Evolutionary conservation across 92 coral and sea anemone genomes (phyloP).

Genomic region (Phenganax marumi): DNA sequence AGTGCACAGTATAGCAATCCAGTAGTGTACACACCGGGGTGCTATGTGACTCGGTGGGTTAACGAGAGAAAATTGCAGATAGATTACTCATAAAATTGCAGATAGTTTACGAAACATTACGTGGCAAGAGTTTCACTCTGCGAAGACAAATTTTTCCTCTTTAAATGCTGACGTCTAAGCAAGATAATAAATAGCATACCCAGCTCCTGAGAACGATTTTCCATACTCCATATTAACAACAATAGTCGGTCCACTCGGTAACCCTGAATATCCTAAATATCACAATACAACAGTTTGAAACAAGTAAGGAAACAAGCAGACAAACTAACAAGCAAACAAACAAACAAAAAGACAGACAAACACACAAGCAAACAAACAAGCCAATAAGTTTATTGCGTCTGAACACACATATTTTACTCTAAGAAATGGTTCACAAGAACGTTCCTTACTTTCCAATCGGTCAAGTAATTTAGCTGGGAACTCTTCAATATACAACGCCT

Average conservation of each 20-base stretch:
- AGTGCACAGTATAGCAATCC: too few species aligned
- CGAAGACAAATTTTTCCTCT: too few species aligned
- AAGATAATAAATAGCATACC: constrained; percentile 51
- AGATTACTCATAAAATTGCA: too few species aligned
- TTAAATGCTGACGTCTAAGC: too few species aligned
- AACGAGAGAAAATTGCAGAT: too few species aligned
- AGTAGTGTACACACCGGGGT: too few species aligned
- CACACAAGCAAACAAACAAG: not conserved
- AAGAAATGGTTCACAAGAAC: not conserved
- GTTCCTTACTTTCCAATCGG: constrained; percentile 68
- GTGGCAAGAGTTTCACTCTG: too few species aligned
- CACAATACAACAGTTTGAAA: not conserved
- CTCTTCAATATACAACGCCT: constrained; percentile 79
- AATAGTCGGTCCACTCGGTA: constrained; percentile 83
- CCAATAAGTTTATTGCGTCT: not conserved
- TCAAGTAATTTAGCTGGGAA: constrained; percentile 78
- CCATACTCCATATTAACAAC: constrained; percentile 94
- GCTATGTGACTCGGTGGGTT: too few species aligned
- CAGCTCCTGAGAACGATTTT: constrained; percentile 81
- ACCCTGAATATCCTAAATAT: constrained; percentile 77
- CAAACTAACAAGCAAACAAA: not conserved
- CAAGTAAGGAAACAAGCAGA: not conserved
- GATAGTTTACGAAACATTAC: too few species aligned
- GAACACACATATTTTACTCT: not conserved
- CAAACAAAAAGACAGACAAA: not conserved